These are phyloP conservation scores for Scleropages formosus DNA, from an alignment of 2,797 vertebrate species.

Conservation along the genomic window DNA sequence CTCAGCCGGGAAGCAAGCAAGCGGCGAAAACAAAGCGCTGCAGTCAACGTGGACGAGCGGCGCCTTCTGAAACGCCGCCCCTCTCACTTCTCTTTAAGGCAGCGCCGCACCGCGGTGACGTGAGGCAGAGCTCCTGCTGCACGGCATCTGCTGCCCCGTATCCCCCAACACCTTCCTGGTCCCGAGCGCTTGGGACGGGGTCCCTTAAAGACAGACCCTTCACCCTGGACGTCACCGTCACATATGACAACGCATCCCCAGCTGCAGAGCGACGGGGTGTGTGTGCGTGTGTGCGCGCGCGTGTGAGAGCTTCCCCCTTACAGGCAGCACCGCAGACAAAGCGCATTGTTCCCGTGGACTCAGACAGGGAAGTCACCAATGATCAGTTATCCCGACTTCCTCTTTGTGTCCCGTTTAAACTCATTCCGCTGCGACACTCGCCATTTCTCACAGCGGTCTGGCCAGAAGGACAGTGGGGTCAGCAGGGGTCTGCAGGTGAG, in stretches of 20 bases:
- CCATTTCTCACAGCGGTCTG: neutral
- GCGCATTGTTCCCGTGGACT: constrained; percentile 61
- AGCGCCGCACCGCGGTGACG: neutral
- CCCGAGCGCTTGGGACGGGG: neutral
- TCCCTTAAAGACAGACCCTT: neutral
- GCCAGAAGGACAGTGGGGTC: neutral
- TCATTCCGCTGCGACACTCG: constrained; percentile 33
- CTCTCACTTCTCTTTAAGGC: neutral
- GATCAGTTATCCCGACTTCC: constrained; percentile 61
- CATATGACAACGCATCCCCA: neutral
- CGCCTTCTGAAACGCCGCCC: neutral
- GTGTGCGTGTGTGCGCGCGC: neutral
- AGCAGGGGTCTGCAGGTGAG: neutral
- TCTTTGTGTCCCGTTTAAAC: constrained; percentile 61
- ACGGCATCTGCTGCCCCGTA: too few relatives aligned
- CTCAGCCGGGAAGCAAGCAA: neutral
- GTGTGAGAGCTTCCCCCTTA: constrained; percentile 63
- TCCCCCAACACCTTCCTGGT: too few relatives aligned
- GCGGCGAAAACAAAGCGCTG: neutral
- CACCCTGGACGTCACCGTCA: neutral
- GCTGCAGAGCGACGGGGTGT: neutral
- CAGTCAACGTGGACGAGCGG: neutral
- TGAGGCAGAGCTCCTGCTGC: too few relatives aligned
- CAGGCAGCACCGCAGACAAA: constrained; percentile 48
- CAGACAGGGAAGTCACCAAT: constrained; percentile 65